Percentiles rank a stretch among this genome's conserved stretches.
Evolutionary conservation across 2,888 invertebrate species (phyloP).

Genomic region (Harpalus rufipes): DNA sequence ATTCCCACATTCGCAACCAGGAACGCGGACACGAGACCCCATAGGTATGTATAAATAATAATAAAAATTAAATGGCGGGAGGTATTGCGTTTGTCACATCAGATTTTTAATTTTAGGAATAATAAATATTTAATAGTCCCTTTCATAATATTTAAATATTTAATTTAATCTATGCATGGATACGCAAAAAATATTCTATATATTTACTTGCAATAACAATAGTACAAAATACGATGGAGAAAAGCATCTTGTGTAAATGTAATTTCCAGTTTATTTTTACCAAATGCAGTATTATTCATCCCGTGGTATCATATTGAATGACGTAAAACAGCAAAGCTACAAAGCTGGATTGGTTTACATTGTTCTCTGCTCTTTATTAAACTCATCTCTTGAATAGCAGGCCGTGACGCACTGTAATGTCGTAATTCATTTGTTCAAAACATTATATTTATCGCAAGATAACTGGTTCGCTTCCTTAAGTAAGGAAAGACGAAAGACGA

Average conservation of each 20-base stretch:
- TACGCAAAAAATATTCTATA: too few species aligned
- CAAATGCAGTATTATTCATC: constrained; percentile 8
- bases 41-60: too few species aligned
- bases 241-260: constrained; percentile 15
- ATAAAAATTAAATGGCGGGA: too few species aligned
- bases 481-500: constrained; percentile 6
- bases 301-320: constrained; percentile 23
- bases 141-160: too few species aligned
- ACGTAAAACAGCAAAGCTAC: constrained; percentile 27
- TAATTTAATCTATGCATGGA: too few species aligned
- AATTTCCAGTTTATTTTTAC: constrained; percentile 31
- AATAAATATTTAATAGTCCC: too few species aligned
- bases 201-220: not conserved
- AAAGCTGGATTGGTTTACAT: constrained; percentile 45
- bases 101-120: too few species aligned
- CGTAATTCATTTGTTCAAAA: constrained; percentile 55
- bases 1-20: too few species aligned
- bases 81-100: too few species aligned
- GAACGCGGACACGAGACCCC: too few species aligned
- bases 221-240: not conserved
- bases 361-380: constrained; percentile 47
- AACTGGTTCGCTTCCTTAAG: not conserved
- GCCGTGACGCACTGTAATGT: constrained; percentile 50
- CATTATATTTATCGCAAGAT: constrained; percentile 47
- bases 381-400: constrained; percentile 48